Evolutionary conservation across 2,113 vertebrate species (phyloP).

Genomic region (Polyodon spathula): DNA sequence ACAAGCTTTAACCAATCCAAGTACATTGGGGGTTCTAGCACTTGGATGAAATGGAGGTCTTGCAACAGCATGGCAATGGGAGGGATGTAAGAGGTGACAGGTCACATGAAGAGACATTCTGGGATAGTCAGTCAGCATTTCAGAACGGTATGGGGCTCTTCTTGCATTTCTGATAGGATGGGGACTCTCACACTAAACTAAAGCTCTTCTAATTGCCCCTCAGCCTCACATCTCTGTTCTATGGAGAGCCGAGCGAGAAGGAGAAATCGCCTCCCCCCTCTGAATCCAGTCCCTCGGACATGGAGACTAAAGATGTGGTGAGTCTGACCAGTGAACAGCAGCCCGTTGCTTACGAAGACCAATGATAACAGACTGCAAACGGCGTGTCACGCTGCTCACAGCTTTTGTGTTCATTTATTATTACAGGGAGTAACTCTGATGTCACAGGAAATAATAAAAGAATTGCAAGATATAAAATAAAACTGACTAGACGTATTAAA

Average conservation of each 20-base stretch:
- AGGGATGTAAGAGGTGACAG: no score
- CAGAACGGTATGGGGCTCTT: no score
- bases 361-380: background rate
- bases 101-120: no score
- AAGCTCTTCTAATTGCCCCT: background rate
- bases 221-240: conserved; percentile 89
- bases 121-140: no score
- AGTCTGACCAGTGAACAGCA: conserved; percentile 28
- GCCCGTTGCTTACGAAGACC: background rate
- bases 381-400: background rate
- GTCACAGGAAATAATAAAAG: conserved; percentile 33
- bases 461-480: conserved; percentile 37
- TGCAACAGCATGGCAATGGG: no score
- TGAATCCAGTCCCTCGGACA: conserved; percentile 76
- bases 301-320: conserved; percentile 80
- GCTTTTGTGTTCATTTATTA: background rate
- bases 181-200: no score
- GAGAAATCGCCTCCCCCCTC: conserved; percentile 75
- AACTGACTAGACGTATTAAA: conserved; percentile 49
- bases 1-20: no score
- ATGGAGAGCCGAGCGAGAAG: conserved; percentile 89
- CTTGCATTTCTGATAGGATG: no score
- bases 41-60: no score
- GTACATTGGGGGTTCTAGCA: no score
- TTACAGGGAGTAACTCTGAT: conserved; percentile 35